Evolutionary conservation across 2,113 vertebrate species (phyloP).

Genomic region (Prionailurus viverrinus): DNA sequence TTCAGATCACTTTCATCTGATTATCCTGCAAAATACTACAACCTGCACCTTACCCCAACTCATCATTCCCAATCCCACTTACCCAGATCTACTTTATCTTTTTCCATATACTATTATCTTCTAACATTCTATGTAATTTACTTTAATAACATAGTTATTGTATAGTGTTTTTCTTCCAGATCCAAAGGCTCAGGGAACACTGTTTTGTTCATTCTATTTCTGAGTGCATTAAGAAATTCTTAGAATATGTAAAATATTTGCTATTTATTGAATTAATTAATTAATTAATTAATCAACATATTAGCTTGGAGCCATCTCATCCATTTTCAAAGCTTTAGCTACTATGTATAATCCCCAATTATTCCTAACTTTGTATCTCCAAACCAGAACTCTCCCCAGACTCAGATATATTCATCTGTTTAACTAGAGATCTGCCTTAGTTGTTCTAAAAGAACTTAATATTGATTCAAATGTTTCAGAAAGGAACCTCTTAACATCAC

Average conservation of each 20-base stretch:
- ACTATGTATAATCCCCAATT: not conserved
- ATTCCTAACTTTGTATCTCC: not conserved
- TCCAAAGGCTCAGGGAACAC: not conserved
- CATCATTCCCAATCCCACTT: not conserved
- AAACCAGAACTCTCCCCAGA: not conserved
- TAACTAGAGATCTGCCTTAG: not conserved
- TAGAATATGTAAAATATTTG: not conserved
- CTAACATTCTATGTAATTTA: not conserved
- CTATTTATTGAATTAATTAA: not conserved
- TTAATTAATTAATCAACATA: not conserved
- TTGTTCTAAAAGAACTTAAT: constrained; percentile 1
- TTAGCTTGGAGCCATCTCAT: not conserved
- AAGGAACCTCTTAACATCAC: not conserved
- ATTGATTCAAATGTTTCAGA: not conserved
- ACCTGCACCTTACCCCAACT: not conserved
- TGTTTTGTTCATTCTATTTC: not conserved
- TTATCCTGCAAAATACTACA: not conserved
- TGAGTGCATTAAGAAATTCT: not conserved
- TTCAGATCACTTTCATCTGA: not conserved
- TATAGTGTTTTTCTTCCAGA: not conserved
- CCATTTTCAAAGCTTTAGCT: not conserved
- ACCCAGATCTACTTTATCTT: not conserved
- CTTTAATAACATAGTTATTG: not conserved
- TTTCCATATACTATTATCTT: not conserved
- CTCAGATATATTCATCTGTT: not conserved